Evolutionary conservation across 1,140 invertebrate genomes (phyloP).

Genomic region (Heliconius himera): DNA sequence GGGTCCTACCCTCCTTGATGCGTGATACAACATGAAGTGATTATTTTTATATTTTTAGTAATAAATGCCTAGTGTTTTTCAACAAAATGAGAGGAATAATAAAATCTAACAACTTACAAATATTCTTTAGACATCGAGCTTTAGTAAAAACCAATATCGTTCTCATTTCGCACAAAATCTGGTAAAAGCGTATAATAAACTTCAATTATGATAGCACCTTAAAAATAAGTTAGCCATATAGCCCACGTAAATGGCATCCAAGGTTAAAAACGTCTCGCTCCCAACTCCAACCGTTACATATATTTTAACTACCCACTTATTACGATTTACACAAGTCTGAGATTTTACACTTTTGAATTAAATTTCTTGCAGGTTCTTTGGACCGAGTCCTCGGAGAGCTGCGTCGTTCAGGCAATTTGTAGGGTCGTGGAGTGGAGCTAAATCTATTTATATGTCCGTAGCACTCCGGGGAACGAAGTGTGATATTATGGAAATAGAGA

Average conservation of each 20-base stretch:
- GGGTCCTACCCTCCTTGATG: too few species aligned
- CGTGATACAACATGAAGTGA: too few species aligned
- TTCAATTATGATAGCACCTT: constrained; percentile 14
- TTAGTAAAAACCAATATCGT: not conserved
- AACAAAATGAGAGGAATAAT: not conserved
- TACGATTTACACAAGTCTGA: constrained; percentile 25
- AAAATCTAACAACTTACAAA: constrained; percentile 1
- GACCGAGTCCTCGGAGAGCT: constrained; percentile 24
- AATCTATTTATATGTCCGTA: constrained; percentile 35
- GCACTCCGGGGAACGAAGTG: constrained; percentile 19
- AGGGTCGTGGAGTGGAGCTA: constrained; percentile 25
- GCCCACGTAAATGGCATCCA: constrained; percentile 8
- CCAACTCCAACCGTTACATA: constrained; percentile 19
- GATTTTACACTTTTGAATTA: constrained; percentile 34
- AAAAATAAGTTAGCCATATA: constrained; percentile 16
- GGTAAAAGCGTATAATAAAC: not conserved
- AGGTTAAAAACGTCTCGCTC: constrained; percentile 11
- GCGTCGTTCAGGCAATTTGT: constrained; percentile 34
- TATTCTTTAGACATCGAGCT: not conserved
- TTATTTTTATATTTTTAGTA: too few species aligned
- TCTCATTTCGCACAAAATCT: not conserved
- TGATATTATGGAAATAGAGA: constrained; percentile 31
- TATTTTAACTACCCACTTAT: constrained; percentile 24
- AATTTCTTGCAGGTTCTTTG: constrained; percentile 28
- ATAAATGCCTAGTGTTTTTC: too few species aligned